Base-by-base conservation (phyloP, 35 echinoderm and acorn worm species). In the Patiria miniata region DNA sequence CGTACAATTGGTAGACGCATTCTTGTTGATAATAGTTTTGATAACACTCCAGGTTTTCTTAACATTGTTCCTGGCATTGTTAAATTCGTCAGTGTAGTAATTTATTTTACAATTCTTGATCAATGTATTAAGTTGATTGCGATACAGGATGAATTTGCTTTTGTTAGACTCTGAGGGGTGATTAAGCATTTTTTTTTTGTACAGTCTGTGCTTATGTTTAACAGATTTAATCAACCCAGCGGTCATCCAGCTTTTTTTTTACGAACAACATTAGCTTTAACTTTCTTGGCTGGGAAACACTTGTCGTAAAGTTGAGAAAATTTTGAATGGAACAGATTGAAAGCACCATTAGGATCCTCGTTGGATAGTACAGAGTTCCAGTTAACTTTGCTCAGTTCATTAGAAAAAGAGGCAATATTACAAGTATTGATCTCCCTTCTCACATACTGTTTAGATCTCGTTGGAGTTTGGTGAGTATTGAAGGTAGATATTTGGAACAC, bases 221-320 rank as follows among this genome's bases (percentile, higher is more conserved):
- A 56, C 53, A 3, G 53, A 56, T 56, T 56, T 56, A 56, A 56
- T 56, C 0, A 56, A 56, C 14, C 53, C 53, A 56, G 53, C 53
- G 3, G 53, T 56, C 53, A 56, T 56, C 53, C 53, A 56, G n/a
- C 53, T 17, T 56, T 56, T 56, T 56, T 56, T 3, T 56, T 56
- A 56, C 53, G 52, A 54, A 54, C 52, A 56, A 56, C 53, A 56
- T 0, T 56, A 56, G 53, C 53, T 56, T 0, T 3, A 56, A 56
- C 53, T 56, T 56, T 56, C 53, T 56, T 56, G 53, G 53, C 53
- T 56, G 0, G 53, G 53, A 56, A 56, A 56, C 53, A 56, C 53
- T 56, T 56, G n/a, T 56, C 53, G 53, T 56, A 56, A 56, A 56
- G 53, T 56, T 56, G 53, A 56, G 53, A 56, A 56, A 56, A 56